Evolutionary conservation across 2,113 vertebrate genomes (phyloP), one percentile per base, ranked within the genome.

Genomic region (Pitta sordida): DNA sequence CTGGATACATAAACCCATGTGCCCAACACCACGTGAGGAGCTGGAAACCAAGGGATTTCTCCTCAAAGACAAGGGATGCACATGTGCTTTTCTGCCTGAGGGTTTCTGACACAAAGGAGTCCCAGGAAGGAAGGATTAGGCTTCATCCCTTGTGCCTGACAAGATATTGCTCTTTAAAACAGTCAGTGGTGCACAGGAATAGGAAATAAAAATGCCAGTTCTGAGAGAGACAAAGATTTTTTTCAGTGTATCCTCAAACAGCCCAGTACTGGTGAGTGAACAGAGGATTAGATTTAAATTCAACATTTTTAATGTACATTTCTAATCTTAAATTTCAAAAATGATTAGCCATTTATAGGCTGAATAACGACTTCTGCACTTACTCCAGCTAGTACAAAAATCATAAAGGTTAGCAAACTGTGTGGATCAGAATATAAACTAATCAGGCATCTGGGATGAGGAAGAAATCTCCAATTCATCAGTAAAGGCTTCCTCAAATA

Each of bases 311-410:
- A 63, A 80, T 64, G 59, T 91, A 93, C 75, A 52, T 86, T 91
- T 87, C 85, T 96, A 91, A 94, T 83, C 85, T 79, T 80, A 94
- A 88, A 94, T 94, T 95, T 94, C 75, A 94, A 91, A 92, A 96
- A 91, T 71, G 81, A 94, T 86, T 90, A 90, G 84, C 82, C 82
- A 88, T 83, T 95, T 94, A 60, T 41, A 83, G 75, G 48, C 77
- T 94, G 90, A 91, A 65, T 85, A 95, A 89, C 65, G 58, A 65
- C 86, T 91, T 94, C 65, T 89, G 74, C 62, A 46, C 55, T 90
- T 71, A 78, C 85, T 93, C 67, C 59, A 91, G 75, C 48, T 80
- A 77, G 79, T 44, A 90, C 81, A 94, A 94, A 91, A 94, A 86
- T 80, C 87, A 91, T 90, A 94, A 95, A 95, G 93, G 82, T 88